Percentiles rank a stretch among this genome's conserved stretches.
These are phyloP conservation scores for Amphibalanus amphitrite DNA, from an alignment of 1,140 invertebrate species.

Conservation along the genomic window DNA sequence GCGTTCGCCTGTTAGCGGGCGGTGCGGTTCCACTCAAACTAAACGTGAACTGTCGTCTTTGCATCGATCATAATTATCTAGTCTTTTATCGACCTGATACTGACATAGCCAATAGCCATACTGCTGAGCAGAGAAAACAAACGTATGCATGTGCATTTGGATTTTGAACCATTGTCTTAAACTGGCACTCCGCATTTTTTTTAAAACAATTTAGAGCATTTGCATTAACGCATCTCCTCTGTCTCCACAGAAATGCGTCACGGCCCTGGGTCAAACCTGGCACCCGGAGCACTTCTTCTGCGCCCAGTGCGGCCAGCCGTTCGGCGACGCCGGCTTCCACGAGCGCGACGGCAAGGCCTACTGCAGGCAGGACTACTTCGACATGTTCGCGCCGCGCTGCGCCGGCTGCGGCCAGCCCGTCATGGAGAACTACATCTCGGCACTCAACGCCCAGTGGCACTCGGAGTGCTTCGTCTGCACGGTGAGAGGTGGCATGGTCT, in stretches of 20 bases:
- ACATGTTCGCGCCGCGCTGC: constrained; percentile 98
- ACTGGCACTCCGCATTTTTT: no score
- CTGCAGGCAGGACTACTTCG: constrained; percentile 88
- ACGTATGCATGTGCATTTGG: no score
- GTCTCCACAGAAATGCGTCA: constrained; percentile 85
- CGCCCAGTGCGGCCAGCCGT: constrained; percentile 89
- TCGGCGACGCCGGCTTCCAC: constrained; percentile 92
- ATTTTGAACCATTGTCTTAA: no score
- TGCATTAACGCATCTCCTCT: constrained; percentile 8
- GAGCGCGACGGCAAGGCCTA: constrained; percentile 87
- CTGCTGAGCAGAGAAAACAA: no score
- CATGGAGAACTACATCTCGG: constrained; percentile 98
- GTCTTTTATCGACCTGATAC: no score
- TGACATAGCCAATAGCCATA: no score
- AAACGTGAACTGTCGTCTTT: no score
- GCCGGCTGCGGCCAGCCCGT: constrained; percentile 91
- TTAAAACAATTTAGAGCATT: no score
- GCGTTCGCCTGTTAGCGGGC: no score
- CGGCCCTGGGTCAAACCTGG: constrained; percentile 94
- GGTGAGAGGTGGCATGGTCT: constrained; percentile 47
- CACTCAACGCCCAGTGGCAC: constrained; percentile 95
- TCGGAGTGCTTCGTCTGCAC: constrained; percentile 98
- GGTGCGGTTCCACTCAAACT: no score
- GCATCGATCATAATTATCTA: no score
- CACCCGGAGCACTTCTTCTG: constrained; percentile 99